Conservation (phyloP, 2,113 vertebrate genomes). For the Stigmatopora nigra region DNA sequence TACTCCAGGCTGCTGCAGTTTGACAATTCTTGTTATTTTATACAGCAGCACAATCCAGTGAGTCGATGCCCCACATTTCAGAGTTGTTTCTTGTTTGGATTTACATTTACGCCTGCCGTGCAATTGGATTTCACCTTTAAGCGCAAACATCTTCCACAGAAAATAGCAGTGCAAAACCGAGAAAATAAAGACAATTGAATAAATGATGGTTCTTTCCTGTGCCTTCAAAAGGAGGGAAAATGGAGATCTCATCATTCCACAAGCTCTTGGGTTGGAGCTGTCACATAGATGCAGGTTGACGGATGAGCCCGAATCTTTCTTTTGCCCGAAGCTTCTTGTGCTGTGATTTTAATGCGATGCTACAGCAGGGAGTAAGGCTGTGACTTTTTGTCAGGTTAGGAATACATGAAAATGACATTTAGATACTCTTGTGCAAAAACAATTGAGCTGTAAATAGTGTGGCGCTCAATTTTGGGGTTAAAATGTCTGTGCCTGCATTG, state of each 20-base stretch:
- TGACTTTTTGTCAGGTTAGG: slow-evolving; percentile 32
- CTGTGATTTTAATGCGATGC: slow-evolving; percentile 34
- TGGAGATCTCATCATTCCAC: slow-evolving; percentile 37
- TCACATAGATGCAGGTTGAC: slow-evolving; percentile 35
- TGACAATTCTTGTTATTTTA: slow-evolving; percentile 30
- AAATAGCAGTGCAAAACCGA: slow-evolving; percentile 1
- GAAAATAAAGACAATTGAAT: slow-evolving; percentile 22
- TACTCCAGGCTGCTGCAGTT: slow-evolving; percentile 14
- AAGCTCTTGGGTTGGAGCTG: slow-evolving; percentile 30
- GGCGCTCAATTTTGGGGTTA: not conserved
- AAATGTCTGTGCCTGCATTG: slow-evolving; percentile 1
- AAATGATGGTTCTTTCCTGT: slow-evolving; percentile 47
- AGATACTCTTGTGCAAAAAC: not conserved
- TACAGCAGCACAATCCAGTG: slow-evolving; percentile 35
- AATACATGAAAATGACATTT: slow-evolving; percentile 5
- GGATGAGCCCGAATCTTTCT: slow-evolving; percentile 40
- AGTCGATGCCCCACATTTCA: slow-evolving; percentile 33
- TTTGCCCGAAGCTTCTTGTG: slow-evolving; percentile 26
- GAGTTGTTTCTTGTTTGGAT: slow-evolving; percentile 6
- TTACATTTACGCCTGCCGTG: slow-evolving; percentile 3
- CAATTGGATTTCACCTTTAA: not conserved
- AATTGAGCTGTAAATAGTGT: not conserved
- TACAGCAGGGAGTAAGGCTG: slow-evolving; percentile 23
- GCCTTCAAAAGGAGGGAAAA: slow-evolving; percentile 25
- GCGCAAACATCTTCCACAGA: slow-evolving; percentile 9